Evolutionary conservation across 2,113 vertebrate species (phyloP).

Genomic region (Tylochromis polylepis): DNA sequence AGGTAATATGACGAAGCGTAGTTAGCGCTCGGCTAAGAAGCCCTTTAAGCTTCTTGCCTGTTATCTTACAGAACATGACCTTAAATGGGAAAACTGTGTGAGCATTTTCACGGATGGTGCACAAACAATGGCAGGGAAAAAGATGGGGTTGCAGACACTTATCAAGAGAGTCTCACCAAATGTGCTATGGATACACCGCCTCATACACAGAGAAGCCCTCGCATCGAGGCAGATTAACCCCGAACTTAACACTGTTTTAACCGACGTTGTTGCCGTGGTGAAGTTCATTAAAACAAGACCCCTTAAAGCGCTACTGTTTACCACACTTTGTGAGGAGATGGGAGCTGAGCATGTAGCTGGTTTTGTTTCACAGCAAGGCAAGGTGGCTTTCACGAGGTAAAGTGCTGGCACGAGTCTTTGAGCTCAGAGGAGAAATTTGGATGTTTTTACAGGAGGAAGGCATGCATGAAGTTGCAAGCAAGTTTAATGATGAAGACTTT

Average conservation of each 20-base stretch:
- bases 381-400: too few relatives aligned
- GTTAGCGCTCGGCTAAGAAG: too few relatives aligned
- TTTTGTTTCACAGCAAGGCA: background rate
- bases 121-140: background rate
- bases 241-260: background rate
- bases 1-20: too few relatives aligned
- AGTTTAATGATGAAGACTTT: too few relatives aligned
- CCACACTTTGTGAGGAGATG: background rate
- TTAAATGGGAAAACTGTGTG: background rate
- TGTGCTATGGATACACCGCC: background rate
- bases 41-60: background rate
- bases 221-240: background rate
- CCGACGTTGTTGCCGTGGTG: background rate
- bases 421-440: too few relatives aligned
- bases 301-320: background rate
- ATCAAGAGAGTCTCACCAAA: background rate
- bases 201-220: background rate
- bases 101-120: background rate
- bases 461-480: too few relatives aligned
- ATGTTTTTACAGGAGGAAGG: too few relatives aligned
- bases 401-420: too few relatives aligned
- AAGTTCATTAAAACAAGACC: background rate
- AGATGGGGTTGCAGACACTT: background rate
- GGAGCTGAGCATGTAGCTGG: too few relatives aligned
- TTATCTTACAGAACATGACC: background rate